Percentiles rank a stretch among this genome's conserved stretches.
Conservation (phyloP, 2,113 vertebrate genomes). For the Rhodinocichla rosea region DNA sequence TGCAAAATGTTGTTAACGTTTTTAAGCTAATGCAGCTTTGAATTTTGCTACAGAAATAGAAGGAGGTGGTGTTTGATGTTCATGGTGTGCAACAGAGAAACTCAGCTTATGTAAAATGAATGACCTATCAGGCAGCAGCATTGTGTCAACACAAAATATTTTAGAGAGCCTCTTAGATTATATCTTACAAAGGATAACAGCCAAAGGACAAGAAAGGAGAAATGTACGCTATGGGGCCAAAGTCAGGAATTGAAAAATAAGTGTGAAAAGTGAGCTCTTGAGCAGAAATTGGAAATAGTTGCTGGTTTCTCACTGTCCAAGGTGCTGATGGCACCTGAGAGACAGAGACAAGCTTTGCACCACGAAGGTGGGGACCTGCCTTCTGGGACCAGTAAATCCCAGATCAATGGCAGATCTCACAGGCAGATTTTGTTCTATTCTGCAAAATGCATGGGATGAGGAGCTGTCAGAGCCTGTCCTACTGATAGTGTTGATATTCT, state of each 20-base stretch:
- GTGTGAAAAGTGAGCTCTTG: neutral
- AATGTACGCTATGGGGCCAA: neutral
- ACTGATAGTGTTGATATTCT: rapidly evolving
- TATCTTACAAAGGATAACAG: neutral
- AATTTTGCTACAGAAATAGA: neutral
- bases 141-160: neutral
- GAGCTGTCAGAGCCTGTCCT: neutral
- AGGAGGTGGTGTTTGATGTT: neutral
- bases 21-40: neutral
- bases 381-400: neutral
- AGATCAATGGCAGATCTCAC: neutral
- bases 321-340: slow-evolving; percentile 2
- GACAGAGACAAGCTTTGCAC: rapidly evolving
- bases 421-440: neutral
- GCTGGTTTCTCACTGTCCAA: slow-evolving; percentile 20
- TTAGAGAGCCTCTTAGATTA: neutral
- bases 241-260: neutral
- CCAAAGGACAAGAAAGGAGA: neutral
- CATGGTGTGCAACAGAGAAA: neutral
- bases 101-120: neutral
- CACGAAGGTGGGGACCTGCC: too few relatives aligned
- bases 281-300: neutral
- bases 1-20: neutral
- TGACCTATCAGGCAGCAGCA: rapidly evolving
- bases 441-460: neutral